Evolutionary conservation across 1,140 invertebrate species (phyloP).

Genomic region (Chlorops oryzae): DNA sequence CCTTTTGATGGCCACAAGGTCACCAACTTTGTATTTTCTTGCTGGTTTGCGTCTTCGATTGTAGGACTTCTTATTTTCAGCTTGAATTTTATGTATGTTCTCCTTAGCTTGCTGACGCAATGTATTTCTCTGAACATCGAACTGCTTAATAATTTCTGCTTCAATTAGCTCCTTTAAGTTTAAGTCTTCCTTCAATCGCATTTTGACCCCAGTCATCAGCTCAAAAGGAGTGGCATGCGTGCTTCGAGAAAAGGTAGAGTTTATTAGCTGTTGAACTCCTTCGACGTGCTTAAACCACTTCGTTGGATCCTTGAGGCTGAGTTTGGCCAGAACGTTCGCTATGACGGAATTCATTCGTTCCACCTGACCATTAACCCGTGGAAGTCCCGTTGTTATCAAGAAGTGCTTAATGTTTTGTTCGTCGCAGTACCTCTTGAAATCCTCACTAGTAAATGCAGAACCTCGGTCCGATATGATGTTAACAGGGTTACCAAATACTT

Average conservation of each 20-base stretch:
- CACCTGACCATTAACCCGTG: no score
- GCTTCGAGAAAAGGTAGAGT: constrained; percentile 6
- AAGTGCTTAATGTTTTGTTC: no score
- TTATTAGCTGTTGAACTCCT: constrained; percentile 10
- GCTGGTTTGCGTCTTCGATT: constrained; percentile 12
- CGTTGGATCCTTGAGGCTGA: neutral
- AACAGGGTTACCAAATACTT: no score
- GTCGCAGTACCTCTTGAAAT: no score
- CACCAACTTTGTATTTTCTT: constrained; percentile 19
- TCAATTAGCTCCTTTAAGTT: constrained; percentile 1
- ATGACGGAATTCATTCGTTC: constrained; percentile 22
- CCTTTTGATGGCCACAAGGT: constrained; percentile 32
- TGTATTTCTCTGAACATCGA: no score
- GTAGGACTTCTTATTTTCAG: constrained; percentile 1
- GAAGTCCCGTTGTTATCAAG: no score
- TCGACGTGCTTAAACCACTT: constrained; percentile 10
- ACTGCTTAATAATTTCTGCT: no score
- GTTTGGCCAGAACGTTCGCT: constrained; percentile 10
- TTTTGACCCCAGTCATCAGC: constrained; percentile 7
- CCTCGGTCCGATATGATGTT: constrained; percentile 13
- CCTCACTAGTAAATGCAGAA: no score
- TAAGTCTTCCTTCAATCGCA: constrained; percentile 3
- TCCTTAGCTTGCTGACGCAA: constrained; percentile 5
- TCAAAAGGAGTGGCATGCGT: constrained; percentile 9
- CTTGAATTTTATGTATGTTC: constrained; percentile 5